These are phyloP conservation scores for Athene noctua DNA, from an alignment of 2,113 vertebrate genomes.

Conservation along the genomic window DNA sequence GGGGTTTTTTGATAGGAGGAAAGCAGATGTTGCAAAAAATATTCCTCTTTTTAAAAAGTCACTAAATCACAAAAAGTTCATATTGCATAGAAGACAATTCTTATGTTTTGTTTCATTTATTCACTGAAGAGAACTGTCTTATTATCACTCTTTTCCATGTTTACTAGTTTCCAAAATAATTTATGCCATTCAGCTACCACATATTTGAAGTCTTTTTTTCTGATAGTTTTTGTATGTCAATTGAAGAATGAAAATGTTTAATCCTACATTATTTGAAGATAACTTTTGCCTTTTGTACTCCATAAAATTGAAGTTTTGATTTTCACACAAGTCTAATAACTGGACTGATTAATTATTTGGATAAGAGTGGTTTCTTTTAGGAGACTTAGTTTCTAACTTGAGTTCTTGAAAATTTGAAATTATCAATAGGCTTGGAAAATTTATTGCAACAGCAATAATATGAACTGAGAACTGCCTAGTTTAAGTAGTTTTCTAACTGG, in stretches of 20 bases:
- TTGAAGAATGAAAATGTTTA: background rate
- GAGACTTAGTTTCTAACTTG: background rate
- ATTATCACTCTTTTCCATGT: background rate
- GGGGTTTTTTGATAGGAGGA: background rate
- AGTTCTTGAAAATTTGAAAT: background rate
- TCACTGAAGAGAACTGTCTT: background rate
- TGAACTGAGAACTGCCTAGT: background rate
- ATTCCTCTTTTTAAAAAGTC: background rate
- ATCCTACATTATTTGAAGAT: background rate
- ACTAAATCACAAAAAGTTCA: background rate
- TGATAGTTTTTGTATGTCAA: background rate
- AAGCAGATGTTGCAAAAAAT: background rate
- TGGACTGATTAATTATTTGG: background rate
- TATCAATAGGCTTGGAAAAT: background rate
- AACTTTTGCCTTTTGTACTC: background rate
- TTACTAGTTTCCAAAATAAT: background rate
- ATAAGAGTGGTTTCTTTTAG: background rate
- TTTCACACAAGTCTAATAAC: background rate
- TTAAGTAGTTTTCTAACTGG: background rate
- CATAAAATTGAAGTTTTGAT: background rate
- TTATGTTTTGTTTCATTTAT: background rate
- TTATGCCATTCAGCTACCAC: background rate
- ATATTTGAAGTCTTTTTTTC: background rate
- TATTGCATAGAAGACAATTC: background rate
- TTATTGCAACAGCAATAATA: background rate